Conservation (phyloP, 2,888 invertebrate genomes). For the Scaptomyza flava region DNA sequence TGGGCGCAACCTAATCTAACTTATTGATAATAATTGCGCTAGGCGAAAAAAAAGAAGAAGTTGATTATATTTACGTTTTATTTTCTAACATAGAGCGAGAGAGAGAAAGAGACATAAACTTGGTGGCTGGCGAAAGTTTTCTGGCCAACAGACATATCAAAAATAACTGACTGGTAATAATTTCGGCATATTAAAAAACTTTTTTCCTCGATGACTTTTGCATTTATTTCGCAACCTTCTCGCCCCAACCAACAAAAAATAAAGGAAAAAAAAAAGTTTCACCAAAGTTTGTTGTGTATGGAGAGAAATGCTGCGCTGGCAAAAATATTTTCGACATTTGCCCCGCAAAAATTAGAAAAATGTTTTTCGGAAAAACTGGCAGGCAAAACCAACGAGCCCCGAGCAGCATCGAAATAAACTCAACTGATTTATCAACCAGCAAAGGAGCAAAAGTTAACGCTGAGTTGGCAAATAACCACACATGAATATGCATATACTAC, state of each 20-base stretch:
- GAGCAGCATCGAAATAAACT: constrained; percentile 60
- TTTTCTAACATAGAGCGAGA: neutral
- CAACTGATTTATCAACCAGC: constrained; percentile 70
- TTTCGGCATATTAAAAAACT: constrained; percentile 80
- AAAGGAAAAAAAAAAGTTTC: constrained; percentile 50
- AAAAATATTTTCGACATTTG: constrained; percentile 61
- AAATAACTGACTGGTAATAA: constrained; percentile 80
- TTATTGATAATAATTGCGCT: constrained; percentile 78
- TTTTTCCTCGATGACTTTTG: constrained; percentile 79
- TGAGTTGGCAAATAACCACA: constrained; percentile 46
- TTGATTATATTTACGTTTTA: constrained; percentile 62
- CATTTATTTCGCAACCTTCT: constrained; percentile 66
- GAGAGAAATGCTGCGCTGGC: constrained; percentile 58
- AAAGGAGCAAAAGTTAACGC: constrained; percentile 43
- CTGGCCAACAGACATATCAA: constrained; percentile 75
- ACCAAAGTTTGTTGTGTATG: constrained; percentile 40
- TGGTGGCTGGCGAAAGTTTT: constrained; percentile 50
- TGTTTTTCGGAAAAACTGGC: constrained; percentile 60
- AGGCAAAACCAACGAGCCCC: constrained; percentile 44
- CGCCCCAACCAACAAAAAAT: constrained; percentile 5
- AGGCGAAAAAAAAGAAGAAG: constrained; percentile 42
- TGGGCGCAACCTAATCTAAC: constrained; percentile 65
- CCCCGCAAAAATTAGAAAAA: constrained; percentile 71
- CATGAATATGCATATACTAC: constrained; percentile 1
- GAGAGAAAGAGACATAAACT: constrained; percentile 23